Conservation (phyloP, 2,113 vertebrate genomes). For the Propithecus coquereli region DNA sequence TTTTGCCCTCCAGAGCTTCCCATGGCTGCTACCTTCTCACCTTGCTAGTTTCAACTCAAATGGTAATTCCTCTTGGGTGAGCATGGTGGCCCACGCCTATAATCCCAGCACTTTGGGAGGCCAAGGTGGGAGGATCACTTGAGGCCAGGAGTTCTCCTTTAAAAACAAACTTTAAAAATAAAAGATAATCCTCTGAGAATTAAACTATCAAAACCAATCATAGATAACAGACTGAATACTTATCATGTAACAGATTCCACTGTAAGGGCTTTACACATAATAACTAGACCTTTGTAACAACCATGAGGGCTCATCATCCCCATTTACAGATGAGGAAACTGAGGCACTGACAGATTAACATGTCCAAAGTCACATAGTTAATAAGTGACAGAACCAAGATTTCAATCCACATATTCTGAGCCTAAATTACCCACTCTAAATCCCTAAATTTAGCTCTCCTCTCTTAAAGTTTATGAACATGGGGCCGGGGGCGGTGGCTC, state of each 20-base stretch:
- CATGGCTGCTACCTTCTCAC: background rate
- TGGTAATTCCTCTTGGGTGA: background rate
- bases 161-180: slow-evolving; percentile 1
- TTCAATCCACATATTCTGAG: background rate
- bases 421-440: background rate
- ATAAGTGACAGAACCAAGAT: background rate
- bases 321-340: background rate
- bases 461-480: slow-evolving; percentile 16
- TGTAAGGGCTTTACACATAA: background rate
- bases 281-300: background rate
- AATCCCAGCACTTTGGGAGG: background rate
- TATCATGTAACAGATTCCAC: background rate
- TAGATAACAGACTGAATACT: background rate
- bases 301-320: background rate
- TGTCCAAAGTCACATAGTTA: background rate
- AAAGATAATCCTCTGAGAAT: background rate
- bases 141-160: background rate
- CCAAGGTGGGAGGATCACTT: background rate
- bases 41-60: background rate
- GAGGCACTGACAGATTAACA: background rate
- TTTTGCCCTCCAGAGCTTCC: background rate
- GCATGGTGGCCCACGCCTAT: background rate
- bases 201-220: background rate
- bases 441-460: background rate
- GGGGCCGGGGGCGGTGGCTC: too few relatives aligned